Evolutionary conservation across 2,888 invertebrate genomes (phyloP), one percentile per base, ranked within the genome.

Genomic region (Colostygia pectinataria): DNA sequence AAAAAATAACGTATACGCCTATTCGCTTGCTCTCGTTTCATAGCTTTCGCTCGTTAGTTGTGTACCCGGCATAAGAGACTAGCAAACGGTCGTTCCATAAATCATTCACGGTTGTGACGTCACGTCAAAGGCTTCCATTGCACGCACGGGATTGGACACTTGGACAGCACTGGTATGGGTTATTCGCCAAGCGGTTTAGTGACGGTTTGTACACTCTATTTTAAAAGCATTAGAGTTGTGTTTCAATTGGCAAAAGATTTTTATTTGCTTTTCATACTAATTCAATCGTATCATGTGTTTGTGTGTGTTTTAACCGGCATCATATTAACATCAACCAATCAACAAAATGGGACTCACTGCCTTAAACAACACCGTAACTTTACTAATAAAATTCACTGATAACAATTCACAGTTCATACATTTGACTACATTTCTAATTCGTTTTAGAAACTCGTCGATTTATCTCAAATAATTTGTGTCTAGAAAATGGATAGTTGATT

Each of bases 181-280:
- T 65, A 66, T 71, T 55, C 56, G 60, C 61, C 65, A 63, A 63
- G 71, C 77, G 77, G 75, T 78, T 75, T 64, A 80, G 80, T 75
- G 80, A 80, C 74, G 74, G 77, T 71, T 50, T 63, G 58, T 59
- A 55, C 58, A 65, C 59, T 65, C 61, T 68, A 63, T 55, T 57
- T 55, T 59, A 52, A 58, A 53, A 52, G 42, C 32, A 57, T 57
- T 45, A 49, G 59, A 64, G 61, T 55, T 38, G 37, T 25, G 39
- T 51, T 55, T 57, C 27, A 36, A 54, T 47, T 50, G 57, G 46
- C 39, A 37, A 43, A 32, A 34, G n/a, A 15, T 39, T 38, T 37
- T 40, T 44, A 54, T 44, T 50, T 47, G 55, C 54, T 51, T 53
- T 43, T 51, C 50, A 55, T 53, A 46, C 52, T 52, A 46, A 52